phyloP scores from a whole-genome alignment of 1,140 invertebrate genomes.

The Bombus polaris region DNA sequence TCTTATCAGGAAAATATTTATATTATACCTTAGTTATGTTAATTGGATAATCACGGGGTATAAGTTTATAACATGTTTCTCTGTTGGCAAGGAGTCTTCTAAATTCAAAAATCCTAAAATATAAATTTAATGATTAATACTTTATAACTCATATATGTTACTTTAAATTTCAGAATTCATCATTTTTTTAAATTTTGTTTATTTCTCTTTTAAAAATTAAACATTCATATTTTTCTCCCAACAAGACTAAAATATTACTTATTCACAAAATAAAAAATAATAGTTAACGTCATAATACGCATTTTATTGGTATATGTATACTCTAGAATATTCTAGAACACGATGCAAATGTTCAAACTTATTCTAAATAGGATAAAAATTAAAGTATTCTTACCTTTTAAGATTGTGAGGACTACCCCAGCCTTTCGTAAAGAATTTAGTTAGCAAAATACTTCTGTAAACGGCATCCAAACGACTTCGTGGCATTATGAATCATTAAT shows the following conservation, averaged over 20 bases:
- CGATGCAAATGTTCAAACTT: not conserved
- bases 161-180: not conserved
- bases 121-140: slow-evolving; percentile 24
- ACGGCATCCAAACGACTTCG: slow-evolving; percentile 92
- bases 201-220: not conserved
- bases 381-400: slow-evolving; percentile 86
- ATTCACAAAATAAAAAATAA: not conserved
- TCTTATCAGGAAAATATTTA: not conserved
- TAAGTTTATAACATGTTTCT: slow-evolving; percentile 91
- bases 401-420: slow-evolving; percentile 97
- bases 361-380: not conserved
- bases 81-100: slow-evolving; percentile 93
- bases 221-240: not conserved
- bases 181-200: not conserved
- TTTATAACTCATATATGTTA: not conserved
- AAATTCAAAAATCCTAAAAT: slow-evolving; percentile 93
- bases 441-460: slow-evolving; percentile 94
- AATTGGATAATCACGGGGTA: slow-evolving; percentile 93
- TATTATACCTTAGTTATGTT: slow-evolving; percentile 92
- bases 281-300: not conserved
- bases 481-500: slow-evolving; percentile 83
- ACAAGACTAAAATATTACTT: not conserved
- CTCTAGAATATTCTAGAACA: not conserved
- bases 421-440: slow-evolving; percentile 97
- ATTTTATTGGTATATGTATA: not conserved